A percentile compares a stretch with the other conserved stretches of the same genome.
Conservation (phyloP, 2,113 vertebrate genomes). For the Lepisosteus oculatus region DNA sequence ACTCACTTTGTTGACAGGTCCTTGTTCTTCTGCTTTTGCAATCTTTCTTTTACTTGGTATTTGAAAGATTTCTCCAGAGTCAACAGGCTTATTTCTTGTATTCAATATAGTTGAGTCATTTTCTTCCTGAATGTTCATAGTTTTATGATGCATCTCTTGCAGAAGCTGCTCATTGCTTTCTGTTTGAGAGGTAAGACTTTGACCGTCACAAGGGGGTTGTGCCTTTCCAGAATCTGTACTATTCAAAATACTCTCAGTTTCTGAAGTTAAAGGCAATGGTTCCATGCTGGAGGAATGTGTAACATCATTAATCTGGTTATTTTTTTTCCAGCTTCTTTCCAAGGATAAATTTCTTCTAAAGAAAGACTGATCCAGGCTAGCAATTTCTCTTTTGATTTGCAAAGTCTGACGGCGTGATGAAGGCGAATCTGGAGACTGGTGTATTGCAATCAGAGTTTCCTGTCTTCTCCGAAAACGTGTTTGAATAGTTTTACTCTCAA, state of each 20-base stretch:
- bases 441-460: slow-evolving; percentile 72
- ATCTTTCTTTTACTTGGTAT: slow-evolving; percentile 14
- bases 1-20: slow-evolving; percentile 24
- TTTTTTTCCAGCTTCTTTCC: slow-evolving; percentile 64
- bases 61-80: neutral
- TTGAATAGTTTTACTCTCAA: slow-evolving; percentile 78
- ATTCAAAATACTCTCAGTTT: slow-evolving; percentile 16
- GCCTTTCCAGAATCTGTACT: neutral
- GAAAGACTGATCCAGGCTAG: slow-evolving; percentile 69
- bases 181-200: neutral
- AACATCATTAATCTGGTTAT: slow-evolving; percentile 33
- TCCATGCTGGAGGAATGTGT: slow-evolving; percentile 38
- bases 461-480: slow-evolving; percentile 82
- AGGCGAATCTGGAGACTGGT: slow-evolving; percentile 70
- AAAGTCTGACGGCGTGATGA: slow-evolving; percentile 73
- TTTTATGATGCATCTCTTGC: neutral
- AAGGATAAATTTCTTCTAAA: slow-evolving; percentile 58
- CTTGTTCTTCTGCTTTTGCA: slow-evolving; percentile 25
- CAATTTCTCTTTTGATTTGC: slow-evolving; percentile 84
- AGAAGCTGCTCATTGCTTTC: neutral
- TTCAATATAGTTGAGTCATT: neutral
- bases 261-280: slow-evolving; percentile 21
- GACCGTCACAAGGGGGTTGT: neutral
- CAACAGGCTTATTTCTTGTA: neutral
- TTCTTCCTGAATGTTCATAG: neutral